Evolutionary conservation across 2,113 vertebrate species (phyloP).

Genomic region (Arothron firmamentum): DNA sequence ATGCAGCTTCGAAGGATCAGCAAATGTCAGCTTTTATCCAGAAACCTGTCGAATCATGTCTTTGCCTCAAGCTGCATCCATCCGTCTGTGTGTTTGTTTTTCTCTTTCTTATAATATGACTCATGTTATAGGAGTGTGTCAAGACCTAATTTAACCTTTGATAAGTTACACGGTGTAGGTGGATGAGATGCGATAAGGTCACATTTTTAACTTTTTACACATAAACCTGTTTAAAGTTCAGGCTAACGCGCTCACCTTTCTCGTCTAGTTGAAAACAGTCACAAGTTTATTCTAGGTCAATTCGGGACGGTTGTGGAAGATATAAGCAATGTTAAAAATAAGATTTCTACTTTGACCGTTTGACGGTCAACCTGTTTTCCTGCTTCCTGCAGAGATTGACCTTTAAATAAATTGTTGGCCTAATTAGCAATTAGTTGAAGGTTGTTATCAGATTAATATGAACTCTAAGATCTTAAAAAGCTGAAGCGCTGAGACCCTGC

Average conservation of each 20-base stretch:
- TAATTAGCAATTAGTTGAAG: no score
- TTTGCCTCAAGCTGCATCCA: constrained; percentile 21
- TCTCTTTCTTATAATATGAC: constrained; percentile 13
- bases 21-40: constrained; percentile 12
- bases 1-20: constrained; percentile 11
- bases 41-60: constrained; percentile 32
- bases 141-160: constrained; percentile 10
- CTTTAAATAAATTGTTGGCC: no score
- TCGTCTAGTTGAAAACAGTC: not conserved
- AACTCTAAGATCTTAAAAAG: no score
- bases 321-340: no score
- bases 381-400: no score
- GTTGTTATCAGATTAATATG: no score
- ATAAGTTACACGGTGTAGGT: constrained; percentile 1
- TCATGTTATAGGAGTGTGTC: constrained; percentile 21
- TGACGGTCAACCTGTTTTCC: no score
- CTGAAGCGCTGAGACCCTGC: no score
- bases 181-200: constrained; percentile 2
- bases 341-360: no score
- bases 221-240: not conserved
- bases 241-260: not conserved
- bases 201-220: constrained; percentile 8
- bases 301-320: no score
- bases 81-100: not conserved
- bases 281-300: not conserved